Evolutionary conservation across 2,888 invertebrate species (phyloP), one percentile per base, ranked within the genome.

Genomic region (Diachrysia chrysitis): DNA sequence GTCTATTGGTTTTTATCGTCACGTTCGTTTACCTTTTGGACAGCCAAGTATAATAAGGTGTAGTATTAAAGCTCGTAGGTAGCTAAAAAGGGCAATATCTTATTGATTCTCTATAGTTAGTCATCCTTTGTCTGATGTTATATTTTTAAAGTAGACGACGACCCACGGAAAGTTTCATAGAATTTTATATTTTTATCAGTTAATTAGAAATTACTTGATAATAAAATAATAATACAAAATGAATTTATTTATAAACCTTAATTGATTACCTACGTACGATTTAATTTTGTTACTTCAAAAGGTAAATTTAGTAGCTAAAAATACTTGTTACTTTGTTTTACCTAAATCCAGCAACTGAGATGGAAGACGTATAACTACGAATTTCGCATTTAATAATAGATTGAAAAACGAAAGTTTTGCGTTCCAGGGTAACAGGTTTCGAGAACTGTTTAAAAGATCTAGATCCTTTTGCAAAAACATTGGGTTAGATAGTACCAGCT

Each of bases 21-120:
- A 79, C 73, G 81, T 78, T 71, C 69, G 56, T 73, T 69, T 71
- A 72, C 72, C 60, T 37, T 71, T 12, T 16, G 35, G 23, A 48
- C 48, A 51, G 54, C 7, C 37, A 9, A 46, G 46, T 21, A 16
- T 66, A 32, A 56, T 62, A 21, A 58, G 17, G 51, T 61, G 60
- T 53, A 67, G 37, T 56, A 21, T 58, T 66, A 59, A 23, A 16
- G 23, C 48, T 60, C 19, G 19, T n/a, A n/a, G n/a, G n/a, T n/a
- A n/a, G n/a, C 12, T 25, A 17, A n/a, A 46, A 62, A 61, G 55
- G 51, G 12, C 53, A 53, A 25, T n/a, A n/a, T 56, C 14, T 32
- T 67, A 29, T 62, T 32, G 29, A 48, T 48, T 46, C 17, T 59
- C 42, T 16, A 12, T 46, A 9, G 25, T 23, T 14, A 16, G 7